Evolutionary conservation across 2,113 vertebrate species (phyloP), one percentile per base, ranked within the genome.

Genomic region (Periophthalmus modestus): DNA sequence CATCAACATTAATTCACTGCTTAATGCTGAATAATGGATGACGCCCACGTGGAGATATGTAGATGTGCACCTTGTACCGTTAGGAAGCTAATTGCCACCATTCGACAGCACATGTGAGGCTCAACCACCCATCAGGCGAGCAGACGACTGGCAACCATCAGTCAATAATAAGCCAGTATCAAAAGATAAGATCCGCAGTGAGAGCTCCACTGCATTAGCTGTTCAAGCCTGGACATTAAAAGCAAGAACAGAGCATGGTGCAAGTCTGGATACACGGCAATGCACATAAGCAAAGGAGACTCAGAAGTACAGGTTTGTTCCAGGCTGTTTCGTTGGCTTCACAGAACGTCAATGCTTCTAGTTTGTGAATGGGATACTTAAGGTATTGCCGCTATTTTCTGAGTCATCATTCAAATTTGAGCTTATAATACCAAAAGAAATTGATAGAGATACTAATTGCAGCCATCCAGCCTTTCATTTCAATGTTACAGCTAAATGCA

Each of bases 21-120:
- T 93, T 92, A 93, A 91, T 87, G 5, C 66, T 92, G 90, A 93
- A 93, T 93, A 92, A 93, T 93, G 88, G 84, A 93, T 92, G 88
- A 91, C 79, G 78, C 75, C 52, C 82, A 83, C 50, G 36, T 72
- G 72, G 74, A 81, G 82, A 87, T 88, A 92, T 92, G 91, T 84
- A 93, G 88, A 92, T 92, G 86, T 85, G 88, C 87, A 89, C 84
- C 89, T 87, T 89, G 80, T 89, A 89, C 90, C 89, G 90, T 87
- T 83, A 80, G 87, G 85, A 83, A 88, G 79, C 87, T 92, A 91
- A 93, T 91, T 93, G 92, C 89, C 86, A 84, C 85, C 89, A 87
- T 84, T 90, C 83, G 87, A 75, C 76, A 81, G 80, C 84, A 75
- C 79, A 76, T 89, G 75, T 88, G 73, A 88, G 83, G 83, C 74